Percentiles rank a stretch among this genome's conserved stretches.
Evolutionary conservation across 2,888 invertebrate species (phyloP).

Genomic region (Hyalella azteca): DNA sequence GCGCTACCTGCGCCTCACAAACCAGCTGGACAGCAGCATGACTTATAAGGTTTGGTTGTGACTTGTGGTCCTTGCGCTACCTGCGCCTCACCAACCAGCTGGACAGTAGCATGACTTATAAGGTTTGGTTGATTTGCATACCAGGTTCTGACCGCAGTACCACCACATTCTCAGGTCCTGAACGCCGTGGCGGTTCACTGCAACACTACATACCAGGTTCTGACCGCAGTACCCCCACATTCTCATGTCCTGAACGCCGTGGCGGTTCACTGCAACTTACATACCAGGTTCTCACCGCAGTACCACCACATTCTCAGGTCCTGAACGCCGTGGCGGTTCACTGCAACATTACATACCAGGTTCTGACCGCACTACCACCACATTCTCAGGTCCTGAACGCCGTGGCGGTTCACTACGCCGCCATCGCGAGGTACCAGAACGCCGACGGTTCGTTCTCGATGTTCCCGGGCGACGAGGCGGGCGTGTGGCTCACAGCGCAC

Average conservation of each 20-base stretch:
- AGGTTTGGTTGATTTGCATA: too few relatives aligned
- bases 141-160: too few relatives aligned
- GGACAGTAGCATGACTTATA: slow-evolving; percentile 59
- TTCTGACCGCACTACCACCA: too few relatives aligned
- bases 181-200: slow-evolving; percentile 57
- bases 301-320: slow-evolving; percentile 44
- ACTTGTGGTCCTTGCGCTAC: slow-evolving; percentile 67
- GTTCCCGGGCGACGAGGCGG: slow-evolving; percentile 81
- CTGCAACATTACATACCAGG: too few relatives aligned
- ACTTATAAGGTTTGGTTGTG: slow-evolving; percentile 56
- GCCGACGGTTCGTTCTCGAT: slow-evolving; percentile 53
- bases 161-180: slow-evolving; percentile 45
- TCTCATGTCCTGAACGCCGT: slow-evolving; percentile 52
- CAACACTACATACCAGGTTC: too few relatives aligned
- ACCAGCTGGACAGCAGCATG: slow-evolving; percentile 63
- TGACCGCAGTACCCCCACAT: too few relatives aligned
- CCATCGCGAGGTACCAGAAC: slow-evolving; percentile 54
- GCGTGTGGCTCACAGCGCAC: slow-evolving; percentile 92
- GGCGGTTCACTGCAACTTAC: slow-evolving; percentile 58
- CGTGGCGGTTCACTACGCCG: slow-evolving; percentile 58
- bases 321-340: slow-evolving; percentile 55
- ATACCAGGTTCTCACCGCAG: too few relatives aligned
- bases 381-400: slow-evolving; percentile 47
- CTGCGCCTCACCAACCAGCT: slow-evolving; percentile 67
- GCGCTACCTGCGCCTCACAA: slow-evolving; percentile 67